These are phyloP conservation scores for Halictus quadricinctus DNA, from an alignment of 2,888 invertebrate species.

Conservation along the genomic window DNA sequence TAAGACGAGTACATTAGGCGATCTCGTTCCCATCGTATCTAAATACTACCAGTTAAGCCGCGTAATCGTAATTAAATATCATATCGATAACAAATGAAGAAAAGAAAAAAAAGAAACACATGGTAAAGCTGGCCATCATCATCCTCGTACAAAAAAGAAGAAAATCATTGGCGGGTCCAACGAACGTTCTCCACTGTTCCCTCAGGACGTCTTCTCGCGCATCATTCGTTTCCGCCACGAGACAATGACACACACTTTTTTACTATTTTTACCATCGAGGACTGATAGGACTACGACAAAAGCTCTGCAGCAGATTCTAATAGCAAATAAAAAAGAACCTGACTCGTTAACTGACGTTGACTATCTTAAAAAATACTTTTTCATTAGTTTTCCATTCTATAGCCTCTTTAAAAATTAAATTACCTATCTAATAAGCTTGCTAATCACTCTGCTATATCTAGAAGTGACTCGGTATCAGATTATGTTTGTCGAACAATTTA, in stretches of 20 bases:
- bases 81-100: slow-evolving; percentile 59
- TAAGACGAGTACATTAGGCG: slow-evolving; percentile 57
- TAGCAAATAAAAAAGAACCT: neutral
- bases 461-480: neutral
- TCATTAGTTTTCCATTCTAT: neutral
- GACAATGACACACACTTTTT: slow-evolving; percentile 15
- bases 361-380: neutral
- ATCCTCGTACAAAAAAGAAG: slow-evolving; percentile 28
- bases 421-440: neutral
- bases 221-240: neutral
- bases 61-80: slow-evolving; percentile 62
- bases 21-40: slow-evolving; percentile 63
- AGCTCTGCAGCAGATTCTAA: neutral
- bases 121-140: slow-evolving; percentile 52
- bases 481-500: neutral
- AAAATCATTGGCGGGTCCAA: slow-evolving; percentile 30
- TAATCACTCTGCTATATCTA: neutral
- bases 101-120: neutral
- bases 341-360: neutral
- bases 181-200: neutral
- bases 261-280: slow-evolving; percentile 11
- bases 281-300: neutral
- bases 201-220: neutral
- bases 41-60: slow-evolving; percentile 63
- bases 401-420: neutral